Evolutionary conservation across 2,888 invertebrate species (phyloP), one percentile per base, ranked within the genome.

Genomic region (Ceraclea dissimilis): DNA sequence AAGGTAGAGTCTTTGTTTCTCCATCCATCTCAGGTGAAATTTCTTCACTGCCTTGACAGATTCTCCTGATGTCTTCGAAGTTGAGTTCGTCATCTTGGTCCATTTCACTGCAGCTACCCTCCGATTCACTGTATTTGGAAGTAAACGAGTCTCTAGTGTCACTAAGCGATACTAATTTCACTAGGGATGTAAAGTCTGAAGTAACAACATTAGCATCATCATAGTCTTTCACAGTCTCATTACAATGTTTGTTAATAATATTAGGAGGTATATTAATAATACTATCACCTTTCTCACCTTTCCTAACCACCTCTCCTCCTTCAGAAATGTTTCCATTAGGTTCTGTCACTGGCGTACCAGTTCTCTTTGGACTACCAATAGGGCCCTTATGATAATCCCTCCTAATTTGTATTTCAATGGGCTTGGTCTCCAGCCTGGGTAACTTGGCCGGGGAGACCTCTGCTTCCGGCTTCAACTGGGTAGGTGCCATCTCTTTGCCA

Each of bases 331-430:
- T 39, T 17, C 31, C 52, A 31, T 26, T 44, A 26, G 31, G 21
- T 10, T 57, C 57, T 2, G 46, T 16, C 8, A 48, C 19, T 10
- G 59, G 56, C 19, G 59, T 60, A 19, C 55, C 52, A 4, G 51
- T 22, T 43, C 44, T 59, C 13, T 48, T 21, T n/a, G 59, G 61
- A 22, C 53, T 54, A n/a, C 46, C 21, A 5, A 19, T 22, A 19
- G 49, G 49, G 16, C 51, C 46, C 43, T 62, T 62, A 39, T 56
- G 57, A 39, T 62, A 62, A 48, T 62, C 61, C 31, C 56, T 57
- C 39, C 61, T 55, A 57, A 66, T 65, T 63, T 68, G 60, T 46
- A 65, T 62, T 62, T 63, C 63, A 21, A 64, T 64, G 43, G 49
- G 56, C 46, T 58, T 59, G 34, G 43, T 31, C 11, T 62, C 59